Conservation (phyloP, 2,113 vertebrate genomes). For the Gavialis gangeticus region DNA sequence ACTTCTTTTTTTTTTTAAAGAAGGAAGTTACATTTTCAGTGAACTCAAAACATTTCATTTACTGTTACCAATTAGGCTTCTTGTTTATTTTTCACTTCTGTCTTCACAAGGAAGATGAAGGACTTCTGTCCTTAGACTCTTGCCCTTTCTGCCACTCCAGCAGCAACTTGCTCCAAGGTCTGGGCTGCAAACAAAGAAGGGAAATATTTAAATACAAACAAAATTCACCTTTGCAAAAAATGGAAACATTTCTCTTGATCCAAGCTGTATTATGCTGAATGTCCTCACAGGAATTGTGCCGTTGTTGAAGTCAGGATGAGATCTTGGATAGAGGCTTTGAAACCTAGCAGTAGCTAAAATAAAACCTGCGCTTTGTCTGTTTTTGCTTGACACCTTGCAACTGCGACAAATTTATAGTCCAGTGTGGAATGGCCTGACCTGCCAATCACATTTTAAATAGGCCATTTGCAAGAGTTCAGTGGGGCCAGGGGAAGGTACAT, state of each 20-base stretch:
- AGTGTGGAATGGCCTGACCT: background rate
- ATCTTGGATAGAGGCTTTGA: background rate
- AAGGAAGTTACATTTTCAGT: background rate
- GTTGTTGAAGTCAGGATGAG: background rate
- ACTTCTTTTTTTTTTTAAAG: background rate
- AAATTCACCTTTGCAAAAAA: background rate
- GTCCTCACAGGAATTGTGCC: background rate
- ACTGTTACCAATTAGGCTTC: background rate
- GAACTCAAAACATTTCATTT: background rate
- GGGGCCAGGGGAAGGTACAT: background rate
- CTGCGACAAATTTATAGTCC: background rate
- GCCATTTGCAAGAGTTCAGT: background rate
- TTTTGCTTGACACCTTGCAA: background rate
- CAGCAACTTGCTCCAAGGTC: background rate
- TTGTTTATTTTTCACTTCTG: background rate
- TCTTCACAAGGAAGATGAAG: background rate
- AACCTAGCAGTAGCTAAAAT: background rate
- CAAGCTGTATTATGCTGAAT: background rate
- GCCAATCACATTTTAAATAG: background rate
- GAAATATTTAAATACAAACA: conserved; percentile 11
- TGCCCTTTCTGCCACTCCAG: background rate
- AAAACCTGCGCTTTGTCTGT: background rate
- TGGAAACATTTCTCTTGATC: background rate
- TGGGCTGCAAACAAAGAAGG: background rate
- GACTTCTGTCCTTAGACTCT: background rate